Evolutionary conservation across 2,113 vertebrate species (phyloP).

Genomic region (Aspiorhynchus laticeps): DNA sequence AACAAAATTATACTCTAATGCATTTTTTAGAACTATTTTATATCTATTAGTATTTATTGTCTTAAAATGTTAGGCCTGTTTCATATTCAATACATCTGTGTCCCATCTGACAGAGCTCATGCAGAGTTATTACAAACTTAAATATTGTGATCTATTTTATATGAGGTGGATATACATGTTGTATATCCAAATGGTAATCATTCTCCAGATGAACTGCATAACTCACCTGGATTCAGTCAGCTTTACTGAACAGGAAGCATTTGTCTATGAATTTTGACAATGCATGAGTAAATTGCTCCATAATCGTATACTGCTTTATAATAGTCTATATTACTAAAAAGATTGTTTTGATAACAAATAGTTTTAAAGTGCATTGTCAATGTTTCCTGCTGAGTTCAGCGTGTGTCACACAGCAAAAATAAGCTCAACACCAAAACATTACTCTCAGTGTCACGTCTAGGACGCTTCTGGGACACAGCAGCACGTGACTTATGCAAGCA

Average conservation of each 20-base stretch:
- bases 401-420: neutral
- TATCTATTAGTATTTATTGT: neutral
- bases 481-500: neutral
- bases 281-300: neutral
- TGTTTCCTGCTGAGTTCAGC: neutral
- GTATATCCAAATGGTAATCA: neutral
- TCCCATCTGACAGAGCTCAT: neutral
- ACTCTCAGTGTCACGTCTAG: neutral
- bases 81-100: neutral
- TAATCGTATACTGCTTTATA: neutral
- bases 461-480: neutral
- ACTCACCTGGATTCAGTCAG: neutral
- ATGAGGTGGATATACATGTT: neutral
- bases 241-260: neutral
- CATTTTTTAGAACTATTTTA: neutral
- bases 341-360: neutral
- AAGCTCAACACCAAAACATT: neutral
- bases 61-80: neutral
- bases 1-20: neutral
- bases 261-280: neutral
- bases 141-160: neutral
- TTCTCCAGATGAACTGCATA: neutral
- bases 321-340: neutral
- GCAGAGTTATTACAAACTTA: neutral
- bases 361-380: neutral